A percentile compares a stretch with the other conserved stretches of the same genome.
Conservation (phyloP, 2,888 invertebrate genomes). For the Standfussiana lucernea region DNA sequence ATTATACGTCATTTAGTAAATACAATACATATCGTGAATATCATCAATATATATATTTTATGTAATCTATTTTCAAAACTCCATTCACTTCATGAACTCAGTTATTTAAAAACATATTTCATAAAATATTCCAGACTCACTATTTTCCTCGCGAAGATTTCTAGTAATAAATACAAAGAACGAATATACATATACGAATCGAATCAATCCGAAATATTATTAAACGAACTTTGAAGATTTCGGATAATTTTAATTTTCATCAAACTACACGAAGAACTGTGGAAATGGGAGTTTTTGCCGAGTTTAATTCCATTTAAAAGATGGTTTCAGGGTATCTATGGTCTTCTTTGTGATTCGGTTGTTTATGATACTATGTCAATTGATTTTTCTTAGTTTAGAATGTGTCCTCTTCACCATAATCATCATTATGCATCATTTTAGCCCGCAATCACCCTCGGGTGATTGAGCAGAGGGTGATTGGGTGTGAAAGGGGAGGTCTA, state of each 20-base stretch:
- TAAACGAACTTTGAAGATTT: not conserved
- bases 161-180: not conserved
- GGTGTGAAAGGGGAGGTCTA: no score
- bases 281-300: not conserved
- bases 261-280: constrained; percentile 14
- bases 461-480: no score
- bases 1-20: no score
- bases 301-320: constrained; percentile 1
- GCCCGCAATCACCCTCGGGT: not conserved
- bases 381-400: not conserved
- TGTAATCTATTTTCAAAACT: not conserved
- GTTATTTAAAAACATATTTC: not conserved
- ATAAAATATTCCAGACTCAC: not conserved
- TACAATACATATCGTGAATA: not conserved
- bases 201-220: not conserved
- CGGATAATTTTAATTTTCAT: constrained; percentile 9
- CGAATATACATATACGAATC: not conserved
- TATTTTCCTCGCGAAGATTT: not conserved
- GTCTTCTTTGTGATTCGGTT: not conserved
- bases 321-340: not conserved
- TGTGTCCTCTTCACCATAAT: not conserved
- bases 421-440: not conserved
- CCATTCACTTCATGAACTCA: not conserved
- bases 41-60: not conserved
- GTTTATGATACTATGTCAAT: not conserved